Conservation (phyloP, 2,888 invertebrate genomes). For the Leptinotarsa juncta region DNA sequence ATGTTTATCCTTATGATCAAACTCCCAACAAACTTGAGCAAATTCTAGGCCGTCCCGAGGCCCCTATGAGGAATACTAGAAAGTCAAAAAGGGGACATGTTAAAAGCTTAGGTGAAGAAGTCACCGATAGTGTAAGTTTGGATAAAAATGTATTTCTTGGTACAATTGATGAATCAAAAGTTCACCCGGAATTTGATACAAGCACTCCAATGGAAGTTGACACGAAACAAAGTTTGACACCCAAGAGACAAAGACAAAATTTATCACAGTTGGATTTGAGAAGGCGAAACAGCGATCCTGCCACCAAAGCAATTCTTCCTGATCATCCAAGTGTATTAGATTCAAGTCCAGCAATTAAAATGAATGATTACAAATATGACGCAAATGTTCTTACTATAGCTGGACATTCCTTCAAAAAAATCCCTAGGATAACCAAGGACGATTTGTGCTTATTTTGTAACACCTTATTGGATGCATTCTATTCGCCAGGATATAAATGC, state of each 20-base stretch:
- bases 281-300: constrained; percentile 81
- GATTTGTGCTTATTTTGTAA: constrained; percentile 85
- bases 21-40: constrained; percentile 62
- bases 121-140: constrained; percentile 60
- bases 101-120: constrained; percentile 68
- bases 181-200: constrained; percentile 42
- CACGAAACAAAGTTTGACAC: constrained; percentile 49
- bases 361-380: constrained; percentile 71
- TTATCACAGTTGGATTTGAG: constrained; percentile 67
- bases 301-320: constrained; percentile 67
- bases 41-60: constrained; percentile 62
- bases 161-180: constrained; percentile 63
- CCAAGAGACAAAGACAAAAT: constrained; percentile 62
- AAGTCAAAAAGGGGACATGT: constrained; percentile 60
- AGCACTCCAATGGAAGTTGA: constrained; percentile 11
- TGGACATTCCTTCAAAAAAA: constrained; percentile 82
- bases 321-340: constrained; percentile 60
- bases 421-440: constrained; percentile 81
- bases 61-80: constrained; percentile 57
- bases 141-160: constrained; percentile 59
- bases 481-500: constrained; percentile 84
- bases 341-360: constrained; percentile 67
- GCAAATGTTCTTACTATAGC: constrained; percentile 75
- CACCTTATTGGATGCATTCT: constrained; percentile 83
- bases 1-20: constrained; percentile 50